phyloP scores from a whole-genome alignment of 2,888 invertebrate genomes.

The Drosophila mettleri region DNA sequence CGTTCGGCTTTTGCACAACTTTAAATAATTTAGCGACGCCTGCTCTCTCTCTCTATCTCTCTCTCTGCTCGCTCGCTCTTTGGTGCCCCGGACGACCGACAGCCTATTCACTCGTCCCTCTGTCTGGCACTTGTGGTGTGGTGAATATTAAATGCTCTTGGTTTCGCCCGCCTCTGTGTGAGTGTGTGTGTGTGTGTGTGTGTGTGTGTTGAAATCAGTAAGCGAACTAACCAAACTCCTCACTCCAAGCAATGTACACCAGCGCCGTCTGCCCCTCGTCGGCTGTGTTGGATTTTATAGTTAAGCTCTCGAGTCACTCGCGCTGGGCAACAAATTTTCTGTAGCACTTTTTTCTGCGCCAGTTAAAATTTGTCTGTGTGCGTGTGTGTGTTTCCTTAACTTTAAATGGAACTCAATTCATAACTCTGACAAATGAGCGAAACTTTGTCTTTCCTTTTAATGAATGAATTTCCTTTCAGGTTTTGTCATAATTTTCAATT shows the following conservation, averaged over 20 bases:
- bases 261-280: not conserved
- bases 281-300: conserved; percentile 39
- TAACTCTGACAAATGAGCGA: conserved; percentile 43
- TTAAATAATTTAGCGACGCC: conserved; percentile 68
- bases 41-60: not conserved
- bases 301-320: conserved; percentile 36
- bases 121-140: conserved; percentile 56
- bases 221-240: conserved; percentile 8
- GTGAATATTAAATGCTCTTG: conserved; percentile 69
- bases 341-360: conserved; percentile 72
- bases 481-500: not conserved
- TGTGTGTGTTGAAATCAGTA: conserved; percentile 59
- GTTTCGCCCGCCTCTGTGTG: conserved; percentile 10
- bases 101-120: not conserved
- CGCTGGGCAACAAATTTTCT: conserved; percentile 43
- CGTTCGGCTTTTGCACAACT: conserved; percentile 60
- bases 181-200: not conserved
- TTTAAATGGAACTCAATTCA: conserved; percentile 48
- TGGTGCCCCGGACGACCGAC: not conserved
- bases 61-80: not conserved
- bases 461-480: not conserved
- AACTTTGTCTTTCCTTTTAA: conserved; percentile 14
- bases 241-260: not conserved
- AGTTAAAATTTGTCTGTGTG: conserved; percentile 1
- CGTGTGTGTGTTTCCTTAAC: conserved; percentile 17